These are phyloP conservation scores for Catharus fuscescens DNA, from an alignment of 2,113 vertebrate species.

Conservation along the genomic window DNA sequence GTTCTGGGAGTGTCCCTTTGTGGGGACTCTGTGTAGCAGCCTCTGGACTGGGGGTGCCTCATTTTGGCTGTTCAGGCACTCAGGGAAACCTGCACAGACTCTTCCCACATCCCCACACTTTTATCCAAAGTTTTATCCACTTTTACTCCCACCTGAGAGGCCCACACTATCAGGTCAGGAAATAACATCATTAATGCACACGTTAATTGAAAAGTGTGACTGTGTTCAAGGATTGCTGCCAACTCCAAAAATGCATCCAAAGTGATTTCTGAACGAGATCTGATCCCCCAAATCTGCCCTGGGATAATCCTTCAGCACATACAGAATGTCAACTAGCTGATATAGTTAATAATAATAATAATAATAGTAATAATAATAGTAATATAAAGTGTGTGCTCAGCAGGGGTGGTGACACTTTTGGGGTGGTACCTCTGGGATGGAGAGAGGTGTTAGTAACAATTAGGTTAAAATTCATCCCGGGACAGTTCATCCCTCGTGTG, in stretches of 20 bases:
- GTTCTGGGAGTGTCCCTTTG: too few relatives aligned
- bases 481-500: rapidly evolving
- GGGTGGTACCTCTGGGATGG: not conserved
- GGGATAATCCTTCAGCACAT: not conserved
- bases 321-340: too few relatives aligned
- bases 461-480: too few relatives aligned
- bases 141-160: not conserved
- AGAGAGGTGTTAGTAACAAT: too few relatives aligned
- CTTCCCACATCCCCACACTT: not conserved
- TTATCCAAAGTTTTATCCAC: not conserved
- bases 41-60: not conserved
- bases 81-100: not conserved
- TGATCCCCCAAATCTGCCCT: not conserved
- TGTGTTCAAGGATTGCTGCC: not conserved
- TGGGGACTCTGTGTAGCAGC: not conserved
- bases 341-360: too few relatives aligned
- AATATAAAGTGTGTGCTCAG: too few relatives aligned
- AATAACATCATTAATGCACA: not conserved
- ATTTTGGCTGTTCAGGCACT: not conserved
- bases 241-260: not conserved
- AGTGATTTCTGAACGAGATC: not conserved
- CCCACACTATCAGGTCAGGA: not conserved
- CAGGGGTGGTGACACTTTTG: rapidly evolving
- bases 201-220: rapidly evolving
- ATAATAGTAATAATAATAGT: too few relatives aligned